These are phyloP conservation scores for Camptogramma bilineatum DNA, from an alignment of 2,888 invertebrate genomes.

Conservation along the genomic window DNA sequence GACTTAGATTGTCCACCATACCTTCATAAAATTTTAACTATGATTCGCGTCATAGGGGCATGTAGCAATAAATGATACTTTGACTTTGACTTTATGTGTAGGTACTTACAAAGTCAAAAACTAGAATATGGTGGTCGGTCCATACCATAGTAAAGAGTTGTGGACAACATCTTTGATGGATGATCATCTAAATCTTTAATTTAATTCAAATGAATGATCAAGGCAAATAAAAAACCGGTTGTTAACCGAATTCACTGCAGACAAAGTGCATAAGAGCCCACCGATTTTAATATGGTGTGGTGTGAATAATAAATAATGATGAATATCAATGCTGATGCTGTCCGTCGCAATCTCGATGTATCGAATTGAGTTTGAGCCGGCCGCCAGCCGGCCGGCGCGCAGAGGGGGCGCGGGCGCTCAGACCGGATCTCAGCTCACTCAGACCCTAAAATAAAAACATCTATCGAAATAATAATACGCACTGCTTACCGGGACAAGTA, in stretches of 20 bases:
- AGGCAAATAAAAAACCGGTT: conserved; percentile 11
- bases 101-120: no score
- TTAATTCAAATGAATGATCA: conserved; percentile 4
- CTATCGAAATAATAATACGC: conserved; percentile 84
- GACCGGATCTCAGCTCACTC: conserved; percentile 78
- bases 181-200: neutral
- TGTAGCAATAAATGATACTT: no score
- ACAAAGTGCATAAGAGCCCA: conserved; percentile 28
- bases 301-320: conserved; percentile 32
- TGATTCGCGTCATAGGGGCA: no score
- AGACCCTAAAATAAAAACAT: conserved; percentile 85
- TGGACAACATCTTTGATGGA: neutral
- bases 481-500: conserved; percentile 81
- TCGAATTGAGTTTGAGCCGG: conserved; percentile 48
- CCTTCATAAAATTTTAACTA: no score
- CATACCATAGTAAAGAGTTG: neutral
- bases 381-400: conserved; percentile 69
- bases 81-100: no score
- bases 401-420: conserved; percentile 80
- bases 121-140: neutral
- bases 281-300: conserved; percentile 19
- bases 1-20: no score
- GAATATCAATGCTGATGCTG: conserved; percentile 23
- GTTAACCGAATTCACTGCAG: conserved; percentile 11
- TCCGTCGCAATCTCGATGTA: conserved; percentile 34